phyloP scores from a whole-genome alignment of 2,888 invertebrate species.

The Nomada hirtipes region DNA sequence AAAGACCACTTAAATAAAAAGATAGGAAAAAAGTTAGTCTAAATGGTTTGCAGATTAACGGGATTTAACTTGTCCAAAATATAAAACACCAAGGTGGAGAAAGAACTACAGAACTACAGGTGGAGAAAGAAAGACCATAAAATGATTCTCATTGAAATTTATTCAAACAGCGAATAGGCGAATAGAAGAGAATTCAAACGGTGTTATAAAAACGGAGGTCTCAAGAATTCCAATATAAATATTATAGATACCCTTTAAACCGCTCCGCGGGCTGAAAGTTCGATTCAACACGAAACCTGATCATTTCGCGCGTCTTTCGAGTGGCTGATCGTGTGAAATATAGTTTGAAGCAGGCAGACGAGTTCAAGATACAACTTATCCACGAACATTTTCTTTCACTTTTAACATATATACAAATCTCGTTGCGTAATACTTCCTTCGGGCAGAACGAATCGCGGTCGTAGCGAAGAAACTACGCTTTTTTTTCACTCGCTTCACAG shows the following conservation, averaged over 20 bases:
- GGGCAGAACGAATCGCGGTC: neutral
- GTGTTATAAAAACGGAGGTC: no score
- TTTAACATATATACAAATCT: slow-evolving; percentile 5
- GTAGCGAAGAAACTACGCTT: neutral
- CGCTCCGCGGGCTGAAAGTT: neutral
- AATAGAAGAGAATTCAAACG: neutral
- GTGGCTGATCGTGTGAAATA: neutral
- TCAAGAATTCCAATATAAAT: neutral
- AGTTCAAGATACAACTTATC: slow-evolving; percentile 1
- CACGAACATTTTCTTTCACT: neutral
- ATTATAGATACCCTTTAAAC: neutral
- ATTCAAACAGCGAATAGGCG: neutral
- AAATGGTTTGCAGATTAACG: no score
- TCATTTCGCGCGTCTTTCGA: neutral
- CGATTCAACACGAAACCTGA: neutral
- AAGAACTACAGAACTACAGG: no score
- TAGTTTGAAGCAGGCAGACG: neutral
- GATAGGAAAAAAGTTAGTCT: no score
- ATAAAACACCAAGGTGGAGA: no score
- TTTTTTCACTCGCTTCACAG: neutral
- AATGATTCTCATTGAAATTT: neutral
- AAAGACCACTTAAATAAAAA: no score
- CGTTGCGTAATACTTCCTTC: slow-evolving; percentile 6
- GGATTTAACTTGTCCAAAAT: no score
- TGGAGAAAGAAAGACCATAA: no score